Evolutionary conservation across 92 coral and sea anemone species (phyloP).

Genomic region (Zoanthus sansibaricus): DNA sequence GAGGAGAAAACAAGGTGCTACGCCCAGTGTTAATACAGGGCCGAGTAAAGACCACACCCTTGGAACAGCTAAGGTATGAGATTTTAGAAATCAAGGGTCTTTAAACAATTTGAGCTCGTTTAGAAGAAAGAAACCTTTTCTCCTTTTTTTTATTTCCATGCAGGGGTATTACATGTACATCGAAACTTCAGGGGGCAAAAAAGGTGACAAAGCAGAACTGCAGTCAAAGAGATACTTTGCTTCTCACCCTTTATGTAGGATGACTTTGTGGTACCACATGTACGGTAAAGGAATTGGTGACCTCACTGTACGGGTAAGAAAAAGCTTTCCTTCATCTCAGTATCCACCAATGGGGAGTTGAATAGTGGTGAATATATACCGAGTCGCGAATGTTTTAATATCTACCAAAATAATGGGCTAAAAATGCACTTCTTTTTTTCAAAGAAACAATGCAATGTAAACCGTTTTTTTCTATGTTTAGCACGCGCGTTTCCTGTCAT

Average conservation of each 20-base stretch:
- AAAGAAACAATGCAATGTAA: no score
- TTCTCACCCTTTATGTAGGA: constrained; percentile 85
- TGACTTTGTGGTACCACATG: constrained; percentile 97
- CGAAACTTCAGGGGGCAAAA: constrained; percentile 74
- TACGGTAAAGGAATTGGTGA: constrained; percentile 82
- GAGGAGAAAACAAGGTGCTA: constrained; percentile 79
- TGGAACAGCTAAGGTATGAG: constrained; percentile 66
- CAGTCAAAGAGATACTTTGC: constrained; percentile 92
- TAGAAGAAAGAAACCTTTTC: not conserved
- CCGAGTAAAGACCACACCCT: constrained; percentile 90
- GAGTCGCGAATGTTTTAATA: no score
- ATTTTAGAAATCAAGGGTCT: not conserved
- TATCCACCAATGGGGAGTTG: not conserved
- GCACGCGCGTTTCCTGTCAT: no score
- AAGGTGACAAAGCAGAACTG: constrained; percentile 91
- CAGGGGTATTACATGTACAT: constrained; percentile 97
- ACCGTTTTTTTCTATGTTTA: no score
- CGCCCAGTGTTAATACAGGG: constrained; percentile 86
- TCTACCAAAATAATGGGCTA: no score
- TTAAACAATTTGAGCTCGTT: not conserved
- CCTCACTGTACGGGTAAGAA: constrained; percentile 71
- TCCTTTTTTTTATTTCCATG: not conserved
- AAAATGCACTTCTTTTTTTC: no score
- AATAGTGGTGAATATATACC: no score
- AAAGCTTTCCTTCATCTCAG: not conserved